A percentile compares a stretch with the other conserved stretches of the same genome.
Conservation (phyloP, 2,888 invertebrate species). For the Drosophila cracens region DNA sequence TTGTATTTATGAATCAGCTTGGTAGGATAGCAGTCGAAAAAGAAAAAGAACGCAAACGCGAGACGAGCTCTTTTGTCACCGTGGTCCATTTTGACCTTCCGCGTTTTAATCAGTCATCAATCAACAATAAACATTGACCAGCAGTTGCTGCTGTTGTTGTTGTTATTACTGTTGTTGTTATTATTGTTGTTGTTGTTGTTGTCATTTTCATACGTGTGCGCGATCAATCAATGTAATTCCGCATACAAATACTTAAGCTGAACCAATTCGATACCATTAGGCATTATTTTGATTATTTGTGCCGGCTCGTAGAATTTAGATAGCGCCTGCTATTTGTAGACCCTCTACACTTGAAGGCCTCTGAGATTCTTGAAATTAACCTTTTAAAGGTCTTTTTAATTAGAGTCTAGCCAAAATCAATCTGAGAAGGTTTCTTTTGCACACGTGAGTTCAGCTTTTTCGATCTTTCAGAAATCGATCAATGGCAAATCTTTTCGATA, state of each 20-base stretch:
- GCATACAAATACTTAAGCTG: conserved; percentile 25
- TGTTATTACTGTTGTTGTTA: conserved; percentile 26
- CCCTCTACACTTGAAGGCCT: background rate
- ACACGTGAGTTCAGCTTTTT: background rate
- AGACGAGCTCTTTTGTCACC: conserved; percentile 50
- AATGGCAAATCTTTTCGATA: background rate
- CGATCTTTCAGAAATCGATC: background rate
- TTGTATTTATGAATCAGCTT: conserved; percentile 47
- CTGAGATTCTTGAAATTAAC: background rate
- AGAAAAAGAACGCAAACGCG: conserved; percentile 42
- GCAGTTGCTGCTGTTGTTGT: conserved; percentile 27
- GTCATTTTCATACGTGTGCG: conserved; percentile 21
- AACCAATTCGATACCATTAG: conserved; percentile 52
- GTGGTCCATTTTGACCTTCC: conserved; percentile 62
- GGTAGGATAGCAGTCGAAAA: conserved; percentile 10
- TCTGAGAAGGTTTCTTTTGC: background rate
- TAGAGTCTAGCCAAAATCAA: background rate
- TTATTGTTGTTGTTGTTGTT: conserved; percentile 19
- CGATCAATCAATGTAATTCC: conserved; percentile 60
- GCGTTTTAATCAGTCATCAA: conserved; percentile 65
- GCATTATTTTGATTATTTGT: conserved; percentile 26
- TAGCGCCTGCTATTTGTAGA: conserved; percentile 1
- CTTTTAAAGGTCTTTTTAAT: background rate
- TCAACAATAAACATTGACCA: conserved; percentile 56
- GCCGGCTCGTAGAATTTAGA: conserved; percentile 24